Evolutionary conservation across 2,888 invertebrate species (phyloP).

Genomic region (Dasypolia templi): DNA sequence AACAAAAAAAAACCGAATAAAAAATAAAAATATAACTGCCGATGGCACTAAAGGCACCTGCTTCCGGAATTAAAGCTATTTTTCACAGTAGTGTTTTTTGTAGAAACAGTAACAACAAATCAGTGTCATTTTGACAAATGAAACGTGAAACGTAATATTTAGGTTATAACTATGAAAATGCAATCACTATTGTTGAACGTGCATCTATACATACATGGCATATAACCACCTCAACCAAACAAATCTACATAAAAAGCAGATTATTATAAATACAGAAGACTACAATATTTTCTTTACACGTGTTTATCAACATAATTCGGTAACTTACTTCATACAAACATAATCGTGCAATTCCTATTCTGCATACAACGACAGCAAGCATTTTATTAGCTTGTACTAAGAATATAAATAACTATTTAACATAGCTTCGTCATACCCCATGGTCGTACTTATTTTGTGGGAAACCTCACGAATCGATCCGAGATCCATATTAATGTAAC

Average conservation of each 20-base stretch:
- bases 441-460: slow-evolving; percentile 36
- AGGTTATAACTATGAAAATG: neutral
- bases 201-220: neutral
- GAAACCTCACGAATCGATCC: slow-evolving; percentile 35
- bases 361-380: slow-evolving; percentile 19
- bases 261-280: neutral
- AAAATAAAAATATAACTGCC: too few relatives aligned
- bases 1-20: too few relatives aligned
- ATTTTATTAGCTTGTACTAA: slow-evolving; percentile 37
- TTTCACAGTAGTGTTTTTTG: too few relatives aligned
- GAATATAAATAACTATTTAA: slow-evolving; percentile 57
- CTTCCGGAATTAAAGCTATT: too few relatives aligned
- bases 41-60: too few relatives aligned
- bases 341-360: slow-evolving; percentile 59
- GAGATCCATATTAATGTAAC: slow-evolving; percentile 38
- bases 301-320: slow-evolving; percentile 38
- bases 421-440: slow-evolving; percentile 19
- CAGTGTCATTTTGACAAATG: too few relatives aligned
- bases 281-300: slow-evolving; percentile 16
- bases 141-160: too few relatives aligned
- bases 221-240: too few relatives aligned
- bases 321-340: slow-evolving; percentile 15
- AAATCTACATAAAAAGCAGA: neutral
- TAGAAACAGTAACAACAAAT: too few relatives aligned
- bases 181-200: neutral